Evolutionary conservation across 2,797 vertebrate genomes (phyloP).

Genomic region (Telmatherina bonti): DNA sequence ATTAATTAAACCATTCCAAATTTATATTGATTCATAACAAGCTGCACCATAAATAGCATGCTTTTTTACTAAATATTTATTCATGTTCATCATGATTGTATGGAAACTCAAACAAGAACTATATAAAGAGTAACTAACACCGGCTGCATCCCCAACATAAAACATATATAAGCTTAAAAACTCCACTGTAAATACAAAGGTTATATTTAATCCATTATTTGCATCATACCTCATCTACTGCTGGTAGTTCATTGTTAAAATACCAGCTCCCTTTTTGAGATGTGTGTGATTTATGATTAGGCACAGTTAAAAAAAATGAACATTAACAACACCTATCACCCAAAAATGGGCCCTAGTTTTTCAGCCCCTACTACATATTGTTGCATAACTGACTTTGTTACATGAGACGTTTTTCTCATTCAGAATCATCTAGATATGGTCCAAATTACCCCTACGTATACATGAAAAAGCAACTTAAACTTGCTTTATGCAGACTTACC

Average conservation of each 20-base stretch:
- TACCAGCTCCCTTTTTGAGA: conserved; percentile 10
- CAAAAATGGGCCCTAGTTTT: neutral
- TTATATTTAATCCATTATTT: neutral
- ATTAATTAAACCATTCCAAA: too few species aligned
- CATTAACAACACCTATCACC: conserved; percentile 37
- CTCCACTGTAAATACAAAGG: neutral
- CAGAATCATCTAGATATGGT: too few species aligned
- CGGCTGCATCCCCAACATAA: too few species aligned
- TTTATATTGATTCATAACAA: too few species aligned
- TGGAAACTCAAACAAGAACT: too few species aligned
- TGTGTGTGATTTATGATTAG: conserved; percentile 46
- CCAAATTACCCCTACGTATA: neutral
- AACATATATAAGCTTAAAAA: too few species aligned
- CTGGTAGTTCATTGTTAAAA: conserved; percentile 12
- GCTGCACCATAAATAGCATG: too few species aligned
- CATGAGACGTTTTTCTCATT: too few species aligned
- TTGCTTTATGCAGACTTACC: conserved; percentile 64
- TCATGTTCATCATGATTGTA: too few species aligned
- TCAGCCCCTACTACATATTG: conserved; percentile 7
- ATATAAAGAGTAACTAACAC: too few species aligned
- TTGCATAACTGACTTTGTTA: conserved; percentile 21
- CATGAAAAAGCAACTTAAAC: neutral
- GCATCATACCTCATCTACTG: neutral
- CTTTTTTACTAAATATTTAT: too few species aligned
- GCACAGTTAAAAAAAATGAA: neutral